Evolutionary conservation across 2,113 vertebrate species (phyloP), one percentile per base, ranked within the genome.

Genomic region (Plecotus auritus): DNA sequence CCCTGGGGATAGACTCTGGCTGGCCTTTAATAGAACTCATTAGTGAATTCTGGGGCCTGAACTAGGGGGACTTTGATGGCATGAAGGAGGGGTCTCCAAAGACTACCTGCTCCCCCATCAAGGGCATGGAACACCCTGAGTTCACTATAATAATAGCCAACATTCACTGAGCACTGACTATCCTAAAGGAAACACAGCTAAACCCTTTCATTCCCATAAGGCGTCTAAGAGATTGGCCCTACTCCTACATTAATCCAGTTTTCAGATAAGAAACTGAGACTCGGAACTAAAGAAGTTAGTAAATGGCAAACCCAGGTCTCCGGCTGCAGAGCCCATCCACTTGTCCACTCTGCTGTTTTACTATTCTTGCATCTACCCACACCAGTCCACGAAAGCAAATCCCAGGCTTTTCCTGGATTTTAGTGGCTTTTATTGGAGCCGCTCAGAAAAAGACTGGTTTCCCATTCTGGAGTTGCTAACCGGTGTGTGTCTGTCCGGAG

Each of bases 211-310:
- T 73, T 82, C 61, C 78, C 51, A 18, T 37, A 89, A 64, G 81
- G 80, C 76, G 72, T 91, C 76, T 84, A 76, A 76, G 88, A 72
- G n/a, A 49, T 64, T 54, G 69, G 42, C 35, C 14, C 14, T 32
- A 23, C 85, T 70, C 42, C 76, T 77, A 1, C 17, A 84, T 84
- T 61, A 81, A 78, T n/a, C 54, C 59, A 30, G 45, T 77, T 90
- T 93, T 85, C 81, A 77, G 45, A 67, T n/a, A 47, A 77, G 80
- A 97, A 93, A 94, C 40, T 32, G 12, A 96, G 40, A 67, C 47
- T 93, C 51, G 13, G 67, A 74, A 51, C 32, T 23, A 32, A 85
- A 66, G 84, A 81, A 14, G 37, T 35, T 30, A 87, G 45, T 47
- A 54, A 83, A 61, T 64, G 18, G 17, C 61, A 83, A 61, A 66